Evolutionary conservation across 2,113 vertebrate genomes (phyloP), one percentile per base, ranked within the genome.

Genomic region (Zosterops pallidus): DNA sequence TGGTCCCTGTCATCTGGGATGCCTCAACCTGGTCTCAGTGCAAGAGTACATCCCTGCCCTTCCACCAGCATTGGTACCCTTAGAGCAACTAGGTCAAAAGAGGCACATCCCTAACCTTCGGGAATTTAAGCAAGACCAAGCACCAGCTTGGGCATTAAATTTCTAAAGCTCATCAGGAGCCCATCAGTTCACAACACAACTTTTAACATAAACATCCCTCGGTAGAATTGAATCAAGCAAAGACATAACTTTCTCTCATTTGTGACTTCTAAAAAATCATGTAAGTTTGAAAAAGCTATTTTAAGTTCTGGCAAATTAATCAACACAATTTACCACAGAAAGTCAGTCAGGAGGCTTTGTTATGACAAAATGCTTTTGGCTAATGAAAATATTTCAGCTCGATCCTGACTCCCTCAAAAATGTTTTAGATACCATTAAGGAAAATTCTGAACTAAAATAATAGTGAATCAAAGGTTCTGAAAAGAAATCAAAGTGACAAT

Each of bases 341-440:
- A 90, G 50, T 39, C 37, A 69, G 21, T 60, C 2, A 0, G 42
- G 13, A 86, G 26, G 60, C 25, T 89, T 91, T 91, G 65, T 62
- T 91, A 86, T 20, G 24, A 76, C 39, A 72, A 71, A 83, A 89
- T 59, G 19, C 6, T 89, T 83, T 77, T 72, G 59, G 29, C 85
- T 83, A 42, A 68, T 42, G 25, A 80, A 89, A 91, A 59, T 68
- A 83, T 55, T 76, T 77, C 41, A 37, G 53, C 28, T 77, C 46
- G 49, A 83, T 56, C 60, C 37, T 69, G 29, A 50, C 20, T 55
- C 21, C 25, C 7, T 81, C 83, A 47, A 78, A 47, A 9, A 37
- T 59, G 11, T 68, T 91, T 86, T 52, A 55, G 64, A 76, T 82
- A 62, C 4, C 5, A 16, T 55, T 77, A 60, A 86, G 80, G 41